Conservation (phyloP, 1,140 invertebrate genomes). For the Danaus plexippus region DNA sequence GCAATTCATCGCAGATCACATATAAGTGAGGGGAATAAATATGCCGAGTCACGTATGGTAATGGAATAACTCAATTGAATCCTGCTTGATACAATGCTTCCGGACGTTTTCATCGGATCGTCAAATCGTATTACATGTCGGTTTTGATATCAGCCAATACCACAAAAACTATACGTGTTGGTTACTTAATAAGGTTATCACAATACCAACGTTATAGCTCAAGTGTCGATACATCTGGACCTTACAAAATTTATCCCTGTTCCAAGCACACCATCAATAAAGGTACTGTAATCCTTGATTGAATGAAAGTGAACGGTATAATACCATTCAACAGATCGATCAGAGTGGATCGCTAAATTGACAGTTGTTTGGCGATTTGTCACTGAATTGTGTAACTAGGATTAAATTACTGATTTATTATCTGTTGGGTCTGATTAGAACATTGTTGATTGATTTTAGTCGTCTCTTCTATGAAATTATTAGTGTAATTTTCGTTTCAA, state of each 20-base stretch:
- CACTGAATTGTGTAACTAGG: conserved; percentile 14
- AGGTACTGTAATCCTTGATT: conserved; percentile 22
- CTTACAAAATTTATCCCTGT: background rate
- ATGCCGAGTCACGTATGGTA: conserved; percentile 14
- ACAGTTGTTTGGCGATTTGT: conserved; percentile 26
- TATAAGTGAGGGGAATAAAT: conserved; percentile 24
- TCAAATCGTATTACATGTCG: conserved; percentile 1
- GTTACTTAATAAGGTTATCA: no score
- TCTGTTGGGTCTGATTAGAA: conserved; percentile 7
- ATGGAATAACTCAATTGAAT: conserved; percentile 4
- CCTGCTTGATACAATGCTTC: background rate
- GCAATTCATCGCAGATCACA: conserved; percentile 35
- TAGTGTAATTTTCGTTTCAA: no score
- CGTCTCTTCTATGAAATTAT: background rate
- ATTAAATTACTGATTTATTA: conserved; percentile 23
- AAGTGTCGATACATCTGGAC: no score
- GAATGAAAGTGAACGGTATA: conserved; percentile 28
- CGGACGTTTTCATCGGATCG: background rate
- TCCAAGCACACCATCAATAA: conserved; percentile 12
- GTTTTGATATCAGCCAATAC: background rate
- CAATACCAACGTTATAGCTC: no score
- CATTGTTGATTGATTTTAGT: conserved; percentile 4
- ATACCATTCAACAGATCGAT: conserved; percentile 29
- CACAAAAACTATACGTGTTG: background rate
- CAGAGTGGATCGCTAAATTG: conserved; percentile 16